Base-by-base conservation (phyloP, 2,888 invertebrate genomes). In the Merodon equestris region DNA sequence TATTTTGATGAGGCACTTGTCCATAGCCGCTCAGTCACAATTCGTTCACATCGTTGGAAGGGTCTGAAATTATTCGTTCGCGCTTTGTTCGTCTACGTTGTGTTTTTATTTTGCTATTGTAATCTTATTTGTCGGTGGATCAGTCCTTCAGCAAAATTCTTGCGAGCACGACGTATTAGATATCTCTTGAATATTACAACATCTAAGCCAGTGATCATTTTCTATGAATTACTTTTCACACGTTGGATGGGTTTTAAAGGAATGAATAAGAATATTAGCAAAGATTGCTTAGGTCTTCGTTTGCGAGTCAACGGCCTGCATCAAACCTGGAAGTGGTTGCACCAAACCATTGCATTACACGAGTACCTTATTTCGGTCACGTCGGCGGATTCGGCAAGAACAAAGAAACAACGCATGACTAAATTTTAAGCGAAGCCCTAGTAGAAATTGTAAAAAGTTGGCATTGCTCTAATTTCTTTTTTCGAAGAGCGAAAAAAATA, bases 301-400 rank as follows among this genome's bases (percentile, higher is more conserved):
- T 93, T 92, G 92, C 95, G 96, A 91, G 93, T 94, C 90, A 94
- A 94, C 90, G 92, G 93, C 90, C 93, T 96, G 90, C 95, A 96
- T 90, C 96, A 96, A 90, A 96, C 96, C 88, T 96, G 95, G 94
- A 96, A 96, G 96, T 96, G 96, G 96, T 91, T 96, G 89, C 96
- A 96, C 89, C 96, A 96, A 90, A 96, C 96, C 83, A 94, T 95
- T 86, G 94, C 93, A 85, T 92, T 96, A 77, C 96, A 96, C 92
- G 95, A 96, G 86, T 95, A 95, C 87, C 91, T 96, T 86, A 94
- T 96, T 90, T 93, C 94, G 84, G 92, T 95, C 85, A 94, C 93
- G 82, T 91, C 94, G 84, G 93, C 93, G 86, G 93, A 94, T 90
- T 92, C 93, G 90, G 92, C 94, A 76, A 67, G 60, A 61, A 74